Evolutionary conservation across 2,113 vertebrate genomes (phyloP), one percentile per base, ranked within the genome.

Genomic region (Amphiprion ocellaris): DNA sequence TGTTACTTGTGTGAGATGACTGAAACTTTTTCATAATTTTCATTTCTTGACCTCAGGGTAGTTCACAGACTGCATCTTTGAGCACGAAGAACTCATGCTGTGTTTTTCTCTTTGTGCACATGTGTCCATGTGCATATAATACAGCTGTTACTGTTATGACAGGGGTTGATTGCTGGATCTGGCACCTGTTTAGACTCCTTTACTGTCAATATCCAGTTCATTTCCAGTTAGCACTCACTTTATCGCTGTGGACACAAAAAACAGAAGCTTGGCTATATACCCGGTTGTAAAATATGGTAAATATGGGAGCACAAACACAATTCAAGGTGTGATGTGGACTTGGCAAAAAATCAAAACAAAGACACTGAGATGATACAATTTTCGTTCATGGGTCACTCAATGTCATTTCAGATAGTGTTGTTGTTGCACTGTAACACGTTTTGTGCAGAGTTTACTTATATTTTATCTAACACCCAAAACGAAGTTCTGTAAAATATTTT

Each of bases 61-160:
- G 4, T 52, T 11, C 14, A 10, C 50, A 59, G 5, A 47, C 26
- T 26, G 26, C 26, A 26, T 26, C 26, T 26, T 59, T 87, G 53
- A 75, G 59, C 26, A 69, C 41, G 33, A 80, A 65, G 52, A 83
- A 10, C 56, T 66, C 26, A 26, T 26, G 26, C 46, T 69, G 50
- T 58, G 23, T 30, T 50, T 47, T 41, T 61, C 26, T 26, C 26
- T 26, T 46, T 64, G 46, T 50, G 62, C 52, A 74, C 72, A 54
- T 61, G 60, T 77, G 68, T 17, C 16, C 66, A 53, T 59, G 68
- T 61, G 71, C 53, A 5, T 74, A 49, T 62, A 41, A 65, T 69
- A 63, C 79, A 87, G 72, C 81, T 91, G 87, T 79, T 89, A 74
- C 86, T 91, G 84, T 91, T 90, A 74, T 89, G 81, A 71, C 41